Evolutionary conservation across 2,888 invertebrate genomes (phyloP), one percentile per base, ranked within the genome.

Genomic region (Agrypnus murinus): DNA sequence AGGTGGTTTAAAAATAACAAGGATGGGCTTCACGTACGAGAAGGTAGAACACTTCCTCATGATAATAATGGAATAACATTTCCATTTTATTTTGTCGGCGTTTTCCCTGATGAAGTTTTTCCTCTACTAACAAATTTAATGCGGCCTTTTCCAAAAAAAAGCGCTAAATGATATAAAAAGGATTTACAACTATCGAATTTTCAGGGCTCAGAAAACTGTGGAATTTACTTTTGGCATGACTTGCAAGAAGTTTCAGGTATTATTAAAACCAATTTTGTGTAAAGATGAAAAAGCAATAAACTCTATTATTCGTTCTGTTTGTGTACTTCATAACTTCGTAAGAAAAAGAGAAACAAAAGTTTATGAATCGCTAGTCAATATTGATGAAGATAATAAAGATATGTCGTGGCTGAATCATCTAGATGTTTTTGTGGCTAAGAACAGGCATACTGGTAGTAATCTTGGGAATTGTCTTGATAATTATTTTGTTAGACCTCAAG

Each of bases 71-170:
- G 46, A 25, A 71, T 7, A 17, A 32, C 15, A 2, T 74, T 73
- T 69, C 75, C 75, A 15, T 74, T 72, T 65, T 72, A 76, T 48
- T 75, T 76, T 64, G 72, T 71, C 17, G 74, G 65, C 65, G n/a
- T n/a, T n/a, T n/a, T n/a, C n/a, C n/a, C n/a, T n/a, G 74, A 76
- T 63, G 71, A 74, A 46, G 70, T 78, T 19, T 78, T 80, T 65
- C 77, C 71, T 45, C 69, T 77, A 43, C 60, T 71, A 62, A 46
- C 57, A 36, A 66, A 76, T 67, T 71, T 77, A 45, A 72, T 77
- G 73, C 70, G 75, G 66, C 76, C 78, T 25, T 77, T 73, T 64
- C 64, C 77, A 55, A 65, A 64, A 45, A n/a, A 58, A 64, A 48
- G 68, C 55, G 31, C 50, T 77, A 6, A 62, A 75, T 57, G 63